Evolutionary conservation across 2,797 vertebrate species (phyloP).

Genomic region (Tenualosa thibaudeaui): DNA sequence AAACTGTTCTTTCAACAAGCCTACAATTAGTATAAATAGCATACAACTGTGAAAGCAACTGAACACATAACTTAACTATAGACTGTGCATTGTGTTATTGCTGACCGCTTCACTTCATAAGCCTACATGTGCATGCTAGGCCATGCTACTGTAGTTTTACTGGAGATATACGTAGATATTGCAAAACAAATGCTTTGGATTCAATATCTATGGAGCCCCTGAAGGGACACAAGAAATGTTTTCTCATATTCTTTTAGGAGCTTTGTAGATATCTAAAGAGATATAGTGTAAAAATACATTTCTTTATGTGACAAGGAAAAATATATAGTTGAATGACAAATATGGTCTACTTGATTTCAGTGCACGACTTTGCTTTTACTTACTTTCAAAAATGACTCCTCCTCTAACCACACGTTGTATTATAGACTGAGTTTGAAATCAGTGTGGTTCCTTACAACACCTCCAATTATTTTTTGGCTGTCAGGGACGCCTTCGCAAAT

Average conservation of each 20-base stretch:
- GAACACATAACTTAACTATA: no score
- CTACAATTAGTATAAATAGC: not conserved
- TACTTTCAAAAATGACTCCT: not conserved
- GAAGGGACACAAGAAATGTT: no score
- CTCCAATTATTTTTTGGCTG: not conserved
- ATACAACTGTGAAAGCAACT: not conserved
- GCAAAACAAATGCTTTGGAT: not conserved
- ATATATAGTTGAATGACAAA: no score
- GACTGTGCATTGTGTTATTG: no score
- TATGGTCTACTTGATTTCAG: not conserved
- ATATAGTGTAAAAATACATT: no score
- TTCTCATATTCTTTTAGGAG: no score
- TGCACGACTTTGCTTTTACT: not conserved
- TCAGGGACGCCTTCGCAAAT: not conserved
- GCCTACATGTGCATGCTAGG: not conserved
- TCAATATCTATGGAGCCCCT: not conserved
- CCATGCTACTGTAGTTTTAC: not conserved
- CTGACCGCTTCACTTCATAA: no score
- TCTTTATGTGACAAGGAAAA: no score
- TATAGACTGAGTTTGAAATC: no score
- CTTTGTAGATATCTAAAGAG: no score
- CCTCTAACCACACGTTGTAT: not conserved
- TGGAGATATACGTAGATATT: not conserved
- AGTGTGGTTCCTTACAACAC: not conserved
- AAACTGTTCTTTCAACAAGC: not conserved